Evolutionary conservation across 2,113 vertebrate species (phyloP), one percentile per base, ranked within the genome.

Genomic region (Pygoscelis adeliae): DNA sequence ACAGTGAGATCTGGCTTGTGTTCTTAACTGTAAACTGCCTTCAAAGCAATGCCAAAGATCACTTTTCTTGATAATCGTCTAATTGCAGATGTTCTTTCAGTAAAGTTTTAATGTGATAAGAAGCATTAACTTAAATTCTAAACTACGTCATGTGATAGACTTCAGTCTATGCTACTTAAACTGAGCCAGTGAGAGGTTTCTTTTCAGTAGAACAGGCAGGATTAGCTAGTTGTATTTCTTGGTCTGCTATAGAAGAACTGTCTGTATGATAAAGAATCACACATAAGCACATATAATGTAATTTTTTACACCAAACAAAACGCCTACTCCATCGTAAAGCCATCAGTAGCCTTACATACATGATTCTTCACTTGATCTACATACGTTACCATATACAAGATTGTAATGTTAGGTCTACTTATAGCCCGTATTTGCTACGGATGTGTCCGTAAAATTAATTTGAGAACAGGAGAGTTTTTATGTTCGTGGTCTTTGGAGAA

Each of bases 211-310:
- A 67, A 26, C 55, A 30, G 49, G 5, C 20, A 18, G n/a, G 9
- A 13, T 36, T 47, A 29, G 62, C 46, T 52, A 30, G 17, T 53
- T 85, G 22, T n/a, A 2, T 52, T 79, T 87, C 61, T 42, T 61
- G 42, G 11, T 44, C 9, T 66, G 86, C 52, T 61, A 0, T 44
- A 15, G 53, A 52, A 47, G 40, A 52, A 5, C 27, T 52, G 15
- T 46, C 1, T 19, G 17, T 22, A 3, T 13, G 21, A 38, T n/a
- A 20, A 67, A 52, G 7, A 42, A 3, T 44, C 5, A 1, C 5
- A 5, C 4, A 2, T n/a, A 29, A 38, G 30, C 19, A 15, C 27
- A 11, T 22, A 2, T 0, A 56, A 11, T 6, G 13, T 11, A 5
- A 8, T 44, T 20, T 78, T 67, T 36, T 44, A 36, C 40, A 22